Base-by-base conservation (phyloP, 2,888 invertebrate genomes). In the Agrochola litura region DNA sequence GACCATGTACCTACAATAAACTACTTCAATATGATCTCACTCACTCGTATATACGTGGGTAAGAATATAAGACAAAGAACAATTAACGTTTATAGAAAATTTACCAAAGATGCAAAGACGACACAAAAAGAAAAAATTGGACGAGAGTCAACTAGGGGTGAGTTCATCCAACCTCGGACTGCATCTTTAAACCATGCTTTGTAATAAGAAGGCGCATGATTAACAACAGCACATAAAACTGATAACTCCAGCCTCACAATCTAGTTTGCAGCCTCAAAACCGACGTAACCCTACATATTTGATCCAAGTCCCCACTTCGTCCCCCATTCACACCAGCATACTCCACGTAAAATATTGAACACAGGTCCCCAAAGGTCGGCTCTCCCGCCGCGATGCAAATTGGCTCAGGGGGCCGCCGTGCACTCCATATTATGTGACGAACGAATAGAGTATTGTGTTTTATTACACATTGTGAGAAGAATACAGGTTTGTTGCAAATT, bases 371-470 rank as follows among this genome's bases (percentile, higher is more conserved):
- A 67, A 71, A 84, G 89, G 87, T 77, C 81, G 81, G 43, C 74
- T 73, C 88, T 86, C 89, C 84, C 88, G 88, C 86, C 83, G 81
- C 88, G 86, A 90, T 91, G 91, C 91, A 92, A 92, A 92, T 92
- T 91, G 92, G 89, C 90, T 89, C 89, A 87, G 86, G 85, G 89
- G 86, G 84, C 82, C 84, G 80, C 89, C 76, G 75, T 88, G 88
- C 89, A 89, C 91, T 91, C 91, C 89, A 89, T 89, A 91, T 92
- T 92, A 91, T 91, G 91, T 92, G 91, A 90, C 90, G 88, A 90
- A 89, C 86, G 81, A 85, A 83, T 79, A 79, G 76, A 73, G 81
- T 85, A 88, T 87, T 87, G 88, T 87, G 78, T 88, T 87, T 83
- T 87, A 86, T 87, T 78, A 85, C 76, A 79, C 76, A 83, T 69